Evolutionary conservation across 2,888 invertebrate species (phyloP).

Genomic region (Epistrophella euchroma): DNA sequence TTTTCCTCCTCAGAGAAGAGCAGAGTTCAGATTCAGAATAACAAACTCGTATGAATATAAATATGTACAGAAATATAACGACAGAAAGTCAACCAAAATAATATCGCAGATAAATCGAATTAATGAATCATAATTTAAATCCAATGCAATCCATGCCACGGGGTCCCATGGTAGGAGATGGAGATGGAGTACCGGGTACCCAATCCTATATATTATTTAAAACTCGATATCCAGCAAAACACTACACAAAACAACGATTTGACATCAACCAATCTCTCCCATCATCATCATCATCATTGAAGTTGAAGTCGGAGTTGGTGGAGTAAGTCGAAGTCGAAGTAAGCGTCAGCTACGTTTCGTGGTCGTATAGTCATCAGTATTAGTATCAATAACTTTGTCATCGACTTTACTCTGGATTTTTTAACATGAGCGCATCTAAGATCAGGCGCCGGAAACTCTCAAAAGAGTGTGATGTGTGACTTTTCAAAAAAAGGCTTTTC

Average conservation of each 20-base stretch:
- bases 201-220: constrained; percentile 27
- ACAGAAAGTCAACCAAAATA: constrained; percentile 55
- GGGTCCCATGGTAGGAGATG: constrained; percentile 29
- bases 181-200: constrained; percentile 6
- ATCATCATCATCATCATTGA: constrained; percentile 53
- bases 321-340: too few species aligned
- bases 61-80: not conserved
- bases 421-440: constrained; percentile 8
- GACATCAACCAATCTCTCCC: constrained; percentile 72
- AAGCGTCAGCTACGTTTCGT: constrained; percentile 27
- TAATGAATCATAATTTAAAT: constrained; percentile 76
- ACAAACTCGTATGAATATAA: constrained; percentile 15
- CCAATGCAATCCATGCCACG: constrained; percentile 61
- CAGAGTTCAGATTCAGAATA: constrained; percentile 15
- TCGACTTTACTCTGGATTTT: constrained; percentile 24
- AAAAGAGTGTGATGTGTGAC: not conserved
- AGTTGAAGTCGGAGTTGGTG: constrained; percentile 11
- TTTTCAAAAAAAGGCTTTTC: too few species aligned
- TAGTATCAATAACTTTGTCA: constrained; percentile 70
- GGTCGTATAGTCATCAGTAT: constrained; percentile 43
- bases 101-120: constrained; percentile 74
- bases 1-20: constrained; percentile 20
- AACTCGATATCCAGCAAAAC: constrained; percentile 47
- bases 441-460: not conserved
- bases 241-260: constrained; percentile 65